Evolutionary conservation across 2,888 invertebrate genomes (phyloP), one percentile per base, ranked within the genome.

Genomic region (Troides helena): DNA sequence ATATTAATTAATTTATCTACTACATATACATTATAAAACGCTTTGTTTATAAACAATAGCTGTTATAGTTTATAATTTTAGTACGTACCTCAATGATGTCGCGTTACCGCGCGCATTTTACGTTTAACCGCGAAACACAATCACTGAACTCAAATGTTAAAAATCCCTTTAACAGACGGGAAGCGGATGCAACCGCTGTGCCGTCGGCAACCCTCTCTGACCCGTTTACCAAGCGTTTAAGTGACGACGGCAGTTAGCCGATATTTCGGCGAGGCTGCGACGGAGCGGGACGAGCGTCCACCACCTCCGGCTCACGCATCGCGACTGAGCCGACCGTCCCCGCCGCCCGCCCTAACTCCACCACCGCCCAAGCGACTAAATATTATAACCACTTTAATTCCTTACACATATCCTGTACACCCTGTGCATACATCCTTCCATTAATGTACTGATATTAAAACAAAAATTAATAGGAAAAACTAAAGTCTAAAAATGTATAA

Each of bases 341-440:
- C 84, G 78, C 87, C 88, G 88, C 89, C 90, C 89, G 88, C 88
- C 89, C 87, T 80, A 85, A 80, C 78, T 68, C 79, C 71, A 78
- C 81, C 81, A 80, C 85, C 90, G 90, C 90, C 90, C 90, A 85
- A 87, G 81, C 78, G 78, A 81, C 21, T 82, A 83, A 79, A 80
- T 80, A 78, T 83, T 84, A 80, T 77, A 81, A 79, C 77, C 77
- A 78, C 75, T 77, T 77, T 73, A 73, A 76, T 73, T 3, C 30
- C 4, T 30, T 30, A 30, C 30, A 30, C 5, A 30, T 3, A 30
- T 30, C 30, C 30, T 30, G 5, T 30, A 30, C 30, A 30, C 5
- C 30, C 30, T 30, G 30, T 30, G 30, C 30, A 30, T 30, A 30
- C 30, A 30, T 79, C 81, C 74, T 77, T 82, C 80, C 79, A 80